phyloP scores from a whole-genome alignment of 2,888 invertebrate species.

The Aleiodes leptofemur region DNA sequence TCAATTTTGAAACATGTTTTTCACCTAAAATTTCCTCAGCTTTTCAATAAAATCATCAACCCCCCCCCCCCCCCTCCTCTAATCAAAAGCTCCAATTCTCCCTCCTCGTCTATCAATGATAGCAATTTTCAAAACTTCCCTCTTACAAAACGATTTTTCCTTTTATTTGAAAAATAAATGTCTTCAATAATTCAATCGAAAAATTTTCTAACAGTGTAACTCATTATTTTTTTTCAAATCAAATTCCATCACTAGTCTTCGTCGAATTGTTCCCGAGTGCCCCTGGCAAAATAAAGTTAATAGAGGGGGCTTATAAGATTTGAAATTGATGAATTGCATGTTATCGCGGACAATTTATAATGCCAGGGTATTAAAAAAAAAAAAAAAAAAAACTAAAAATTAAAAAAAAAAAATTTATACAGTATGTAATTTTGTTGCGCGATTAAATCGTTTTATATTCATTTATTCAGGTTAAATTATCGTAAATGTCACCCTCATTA shows the following conservation, averaged over 20 bases:
- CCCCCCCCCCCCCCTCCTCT: no score
- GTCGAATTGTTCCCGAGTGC: constrained; percentile 32
- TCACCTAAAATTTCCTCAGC: no score
- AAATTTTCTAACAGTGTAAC: no score
- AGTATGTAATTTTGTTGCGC: constrained; percentile 7
- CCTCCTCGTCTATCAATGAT: no score
- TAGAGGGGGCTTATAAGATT: neutral
- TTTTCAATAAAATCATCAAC: no score
- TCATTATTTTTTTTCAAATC: neutral
- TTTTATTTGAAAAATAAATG: constrained; percentile 1
- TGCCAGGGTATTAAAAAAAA: constrained; percentile 27
- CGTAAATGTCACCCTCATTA: constrained; percentile 28
- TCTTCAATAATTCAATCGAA: neutral
- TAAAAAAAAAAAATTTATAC: constrained; percentile 4
- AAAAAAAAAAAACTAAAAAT: neutral
- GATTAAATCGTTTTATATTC: constrained; percentile 13
- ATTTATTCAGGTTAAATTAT: constrained; percentile 22
- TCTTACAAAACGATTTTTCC: neutral
- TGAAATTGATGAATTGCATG: constrained; percentile 20
- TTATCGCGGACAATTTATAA: constrained; percentile 25
- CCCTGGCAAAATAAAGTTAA: neutral
- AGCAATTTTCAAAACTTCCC: no score
- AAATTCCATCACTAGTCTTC: neutral
- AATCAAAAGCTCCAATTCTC: no score
- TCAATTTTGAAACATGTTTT: no score